phyloP scores from a whole-genome alignment of 2,888 invertebrate genomes.

The Therioaphis trifolii region DNA sequence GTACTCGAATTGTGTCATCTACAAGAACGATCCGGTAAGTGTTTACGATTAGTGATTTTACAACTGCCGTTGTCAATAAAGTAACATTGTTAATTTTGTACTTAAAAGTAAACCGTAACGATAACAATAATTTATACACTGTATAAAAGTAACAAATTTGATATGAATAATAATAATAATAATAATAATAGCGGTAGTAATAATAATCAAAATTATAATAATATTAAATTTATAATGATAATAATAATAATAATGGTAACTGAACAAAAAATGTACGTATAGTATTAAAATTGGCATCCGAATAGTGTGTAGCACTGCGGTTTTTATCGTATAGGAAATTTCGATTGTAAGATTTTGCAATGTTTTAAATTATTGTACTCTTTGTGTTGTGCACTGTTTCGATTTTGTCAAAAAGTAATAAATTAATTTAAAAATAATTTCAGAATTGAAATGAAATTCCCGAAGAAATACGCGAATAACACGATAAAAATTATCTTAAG shows the following conservation, averaged over 20 bases:
- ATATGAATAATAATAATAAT: conserved; percentile 27
- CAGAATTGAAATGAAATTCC: background rate
- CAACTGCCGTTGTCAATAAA: background rate
- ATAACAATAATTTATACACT: background rate
- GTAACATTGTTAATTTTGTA: background rate
- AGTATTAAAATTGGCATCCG: conserved; percentile 1
- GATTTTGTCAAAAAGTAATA: background rate
- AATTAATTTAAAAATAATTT: conserved; percentile 1
- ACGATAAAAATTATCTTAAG: conserved; percentile 3
- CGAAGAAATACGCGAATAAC: background rate
- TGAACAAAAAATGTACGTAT: conserved; percentile 7
- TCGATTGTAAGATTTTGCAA: background rate
- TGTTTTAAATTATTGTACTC: background rate
- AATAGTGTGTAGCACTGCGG: background rate
- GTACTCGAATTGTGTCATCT: no score
- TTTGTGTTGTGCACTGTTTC: background rate
- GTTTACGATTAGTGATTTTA: no score
- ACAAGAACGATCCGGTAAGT: no score
- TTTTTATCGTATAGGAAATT: background rate
- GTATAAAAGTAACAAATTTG: conserved; percentile 52
- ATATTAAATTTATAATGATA: background rate
- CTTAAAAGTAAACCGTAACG: background rate
- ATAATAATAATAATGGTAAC: conserved; percentile 14
- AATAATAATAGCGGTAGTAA: background rate
- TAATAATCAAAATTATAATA: background rate